Evolutionary conservation across 2,797 vertebrate genomes (phyloP), one percentile per base, ranked within the genome.

Genomic region (Florisuga fusca): DNA sequence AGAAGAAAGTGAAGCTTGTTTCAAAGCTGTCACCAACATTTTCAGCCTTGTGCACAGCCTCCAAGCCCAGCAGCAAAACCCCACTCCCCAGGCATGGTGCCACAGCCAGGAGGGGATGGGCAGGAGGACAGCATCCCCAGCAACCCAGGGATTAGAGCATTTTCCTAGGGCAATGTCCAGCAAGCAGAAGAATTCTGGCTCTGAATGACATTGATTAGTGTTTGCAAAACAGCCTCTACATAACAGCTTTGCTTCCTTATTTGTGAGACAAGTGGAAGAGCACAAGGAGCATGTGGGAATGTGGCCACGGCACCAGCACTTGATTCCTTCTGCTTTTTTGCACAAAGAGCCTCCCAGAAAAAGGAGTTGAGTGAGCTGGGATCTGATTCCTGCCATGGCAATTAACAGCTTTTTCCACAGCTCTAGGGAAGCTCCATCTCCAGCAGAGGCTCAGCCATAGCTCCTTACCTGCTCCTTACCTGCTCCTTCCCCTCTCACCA

Each of bases 231-330:
- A 77, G 27, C 38, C 46, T 74, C 58, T 43, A 17, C 46, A 36
- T 55, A 69, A 68, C 7, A 27, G 22, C 74, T 85, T 84, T 66
- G 67, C 86, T 87, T 87, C 64, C 23, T 63, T 20, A 1, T 69
- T 25, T 58, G 66, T 57, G 83, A 95, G 66, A 41, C 67, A 84
- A 93, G 90, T 9, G 63, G 75, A 84, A 38, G 91, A 91, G 61
- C 64, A 27, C 27, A 62, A 36, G 77, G 45, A 84, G 12, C 63
- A 8, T 0, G 1, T 3, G 7, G 88, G 94, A 69, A 45, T 1
- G 45, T 7, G 75, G 90, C 63, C 53, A 6, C 72, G 33, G 5
- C 7, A 2, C 12, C 0, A 0, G 64, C 9, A 0, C 55, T 83
- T 16, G 3, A 62, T 87, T 80, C 54, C 34, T 83, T 17, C 45